Percentiles rank a stretch among this genome's conserved stretches.
phyloP scores from a whole-genome alignment of 2,797 vertebrate genomes.

The Psittacula derbiana region DNA sequence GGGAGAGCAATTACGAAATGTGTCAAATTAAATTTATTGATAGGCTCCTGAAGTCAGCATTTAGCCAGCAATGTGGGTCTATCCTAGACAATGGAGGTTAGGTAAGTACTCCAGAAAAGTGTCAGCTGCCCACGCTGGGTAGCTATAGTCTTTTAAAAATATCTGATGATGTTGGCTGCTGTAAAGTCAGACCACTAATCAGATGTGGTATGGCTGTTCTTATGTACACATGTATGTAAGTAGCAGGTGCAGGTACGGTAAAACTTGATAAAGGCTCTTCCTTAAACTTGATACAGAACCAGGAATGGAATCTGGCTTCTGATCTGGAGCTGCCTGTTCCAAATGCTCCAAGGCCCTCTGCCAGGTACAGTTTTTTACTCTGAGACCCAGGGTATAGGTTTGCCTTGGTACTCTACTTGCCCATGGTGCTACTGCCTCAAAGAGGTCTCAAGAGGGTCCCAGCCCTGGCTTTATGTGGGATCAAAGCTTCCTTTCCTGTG shows the following conservation, averaged over 20 bases:
- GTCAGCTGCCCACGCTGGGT: not conserved
- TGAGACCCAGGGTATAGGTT: not conserved
- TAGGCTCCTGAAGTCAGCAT: not conserved
- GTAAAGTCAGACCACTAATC: not conserved
- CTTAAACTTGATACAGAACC: accelerated
- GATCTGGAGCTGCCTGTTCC: not conserved
- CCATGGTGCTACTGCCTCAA: not conserved
- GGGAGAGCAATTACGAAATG: not conserved
- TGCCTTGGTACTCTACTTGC: not conserved
- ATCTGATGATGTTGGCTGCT: not conserved
- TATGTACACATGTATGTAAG: accelerated
- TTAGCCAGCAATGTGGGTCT: not conserved
- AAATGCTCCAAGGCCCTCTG: not conserved
- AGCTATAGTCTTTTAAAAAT: not conserved
- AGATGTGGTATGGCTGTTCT: not conserved
- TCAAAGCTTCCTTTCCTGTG: not conserved
- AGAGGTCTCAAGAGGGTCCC: not conserved
- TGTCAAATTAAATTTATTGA: not conserved
- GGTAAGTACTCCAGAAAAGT: not conserved
- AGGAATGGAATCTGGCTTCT: not conserved
- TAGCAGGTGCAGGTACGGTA: not conserved
- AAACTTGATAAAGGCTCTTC: not conserved
- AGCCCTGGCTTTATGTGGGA: not conserved
- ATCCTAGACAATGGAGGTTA: not conserved
- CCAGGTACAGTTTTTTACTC: not conserved